Conservation (phyloP, 2,888 invertebrate species). For the Meiosimyza decipiens region DNA sequence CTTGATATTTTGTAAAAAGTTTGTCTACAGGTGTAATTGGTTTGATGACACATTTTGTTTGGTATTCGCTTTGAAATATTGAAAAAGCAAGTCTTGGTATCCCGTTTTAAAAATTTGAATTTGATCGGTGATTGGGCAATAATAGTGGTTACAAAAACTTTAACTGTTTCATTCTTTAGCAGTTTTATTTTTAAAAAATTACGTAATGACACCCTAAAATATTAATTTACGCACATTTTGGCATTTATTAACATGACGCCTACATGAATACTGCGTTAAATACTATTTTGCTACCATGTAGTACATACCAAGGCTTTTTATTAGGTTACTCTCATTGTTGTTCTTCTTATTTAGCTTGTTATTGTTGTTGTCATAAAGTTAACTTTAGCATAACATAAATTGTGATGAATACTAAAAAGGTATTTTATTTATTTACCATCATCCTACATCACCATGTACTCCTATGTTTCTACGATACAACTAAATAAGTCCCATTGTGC, state of each 20-base stretch:
- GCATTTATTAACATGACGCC: slow-evolving; percentile 31
- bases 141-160: no score
- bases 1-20: no score
- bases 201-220: no score
- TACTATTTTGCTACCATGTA: not conserved
- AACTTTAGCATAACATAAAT: slow-evolving; percentile 48
- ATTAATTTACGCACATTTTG: not conserved
- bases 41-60: no score
- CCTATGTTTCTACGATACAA: not conserved
- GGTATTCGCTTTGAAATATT: no score
- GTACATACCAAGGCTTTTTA: slow-evolving; percentile 11
- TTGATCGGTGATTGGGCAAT: no score
- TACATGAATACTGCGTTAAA: slow-evolving; percentile 29
- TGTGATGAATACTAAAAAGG: slow-evolving; percentile 64
- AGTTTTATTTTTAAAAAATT: no score
- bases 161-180: no score
- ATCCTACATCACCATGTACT: slow-evolving; percentile 26
- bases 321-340: slow-evolving; percentile 34
- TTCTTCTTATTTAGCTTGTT: slow-evolving; percentile 15
- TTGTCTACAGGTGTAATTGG: no score
- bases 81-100: no score
- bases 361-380: slow-evolving; percentile 40
- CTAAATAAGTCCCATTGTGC: slow-evolving; percentile 19
- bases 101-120: no score
- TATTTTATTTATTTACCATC: slow-evolving; percentile 47